These are phyloP conservation scores for Mobula birostris DNA, from an alignment of 2,113 vertebrate genomes.

Conservation along the genomic window DNA sequence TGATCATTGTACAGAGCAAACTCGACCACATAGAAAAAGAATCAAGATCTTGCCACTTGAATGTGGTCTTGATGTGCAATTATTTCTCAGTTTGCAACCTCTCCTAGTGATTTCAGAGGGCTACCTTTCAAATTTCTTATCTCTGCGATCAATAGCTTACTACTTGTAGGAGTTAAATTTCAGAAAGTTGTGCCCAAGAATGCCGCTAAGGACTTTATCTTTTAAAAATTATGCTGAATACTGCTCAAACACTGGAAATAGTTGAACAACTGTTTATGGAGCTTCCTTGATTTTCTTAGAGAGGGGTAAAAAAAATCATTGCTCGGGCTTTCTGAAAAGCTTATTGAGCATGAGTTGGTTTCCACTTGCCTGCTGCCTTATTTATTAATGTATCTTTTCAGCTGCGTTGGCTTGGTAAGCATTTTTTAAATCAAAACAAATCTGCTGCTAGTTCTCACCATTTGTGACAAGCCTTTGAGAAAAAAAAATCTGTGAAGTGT, in stretches of 20 bases:
- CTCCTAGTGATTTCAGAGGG: not conserved
- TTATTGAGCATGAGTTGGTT: not conserved
- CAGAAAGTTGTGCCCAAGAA: not conserved
- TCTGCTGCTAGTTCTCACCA: slow-evolving; percentile 30
- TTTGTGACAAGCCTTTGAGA: not conserved
- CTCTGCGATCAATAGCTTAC: not conserved
- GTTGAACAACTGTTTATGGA: not conserved
- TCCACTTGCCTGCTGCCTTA: not conserved
- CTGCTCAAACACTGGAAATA: not conserved
- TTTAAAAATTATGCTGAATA: not conserved
- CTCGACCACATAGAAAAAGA: not conserved
- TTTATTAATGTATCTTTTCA: no score
- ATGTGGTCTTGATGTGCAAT: not conserved
- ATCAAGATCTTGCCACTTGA: not conserved
- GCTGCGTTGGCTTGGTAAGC: not conserved
- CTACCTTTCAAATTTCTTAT: not conserved
- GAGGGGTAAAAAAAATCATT: no score
- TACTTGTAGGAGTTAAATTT: not conserved
- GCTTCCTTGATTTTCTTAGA: not conserved
- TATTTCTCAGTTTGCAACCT: not conserved
- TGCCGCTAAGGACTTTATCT: not conserved
- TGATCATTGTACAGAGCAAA: not conserved
- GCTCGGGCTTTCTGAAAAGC: not conserved
- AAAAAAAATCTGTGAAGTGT: not conserved
- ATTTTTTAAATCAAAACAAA: not conserved